Evolutionary conservation across 2,113 vertebrate species (phyloP), one percentile per base, ranked within the genome.

Genomic region (Anas platyrhynchos): DNA sequence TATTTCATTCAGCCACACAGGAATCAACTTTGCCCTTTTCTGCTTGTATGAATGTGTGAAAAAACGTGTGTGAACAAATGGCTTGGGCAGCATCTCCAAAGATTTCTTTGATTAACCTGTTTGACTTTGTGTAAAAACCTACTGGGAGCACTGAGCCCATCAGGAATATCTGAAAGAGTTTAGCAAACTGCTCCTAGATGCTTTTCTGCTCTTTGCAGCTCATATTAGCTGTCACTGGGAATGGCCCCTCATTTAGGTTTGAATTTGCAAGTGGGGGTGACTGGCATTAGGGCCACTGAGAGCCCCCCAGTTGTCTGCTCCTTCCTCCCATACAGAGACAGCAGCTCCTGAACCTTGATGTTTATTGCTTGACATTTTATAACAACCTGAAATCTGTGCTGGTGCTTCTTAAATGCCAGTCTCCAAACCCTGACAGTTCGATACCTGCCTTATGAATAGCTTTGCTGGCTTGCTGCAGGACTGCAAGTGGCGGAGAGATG

Each of bases 281-380:
- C 4, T 27, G n/a, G 36, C 72, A 41, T 62, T 73, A 41, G 44
- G 67, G 29, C 48, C 62, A 48, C n/a, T 44, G 58, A 80, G 27
- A 89, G 2, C 59, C 13, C 62, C 82, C 46, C 54, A 66, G 31
- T 72, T 80, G 32, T 46, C 79, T 86, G 59, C 50, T 18, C 62
- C 50, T 27, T 77, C 26, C 59, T 74, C 44, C 79, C 73, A 16
- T 66, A 41, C 75, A 66, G 54, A 66, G 22, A n/a, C 3, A 41
- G 54, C 41, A 88, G 75, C 54, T 90, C 55, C 75, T 80, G 50
- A 90, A 73, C 63, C 58, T 73, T 74, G n/a, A 44, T 77, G 31
- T 59, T 92, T 91, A 36, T 81, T 86, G 41, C 41, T 63, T 92
- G 77, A 34, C 79, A 83, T 94, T 94, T 90, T 67, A 29, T 93